A percentile compares a stretch with the other conserved stretches of the same genome.
Evolutionary conservation across 2,797 vertebrate species (phyloP).

Genomic region (Spinus olivaceus): DNA sequence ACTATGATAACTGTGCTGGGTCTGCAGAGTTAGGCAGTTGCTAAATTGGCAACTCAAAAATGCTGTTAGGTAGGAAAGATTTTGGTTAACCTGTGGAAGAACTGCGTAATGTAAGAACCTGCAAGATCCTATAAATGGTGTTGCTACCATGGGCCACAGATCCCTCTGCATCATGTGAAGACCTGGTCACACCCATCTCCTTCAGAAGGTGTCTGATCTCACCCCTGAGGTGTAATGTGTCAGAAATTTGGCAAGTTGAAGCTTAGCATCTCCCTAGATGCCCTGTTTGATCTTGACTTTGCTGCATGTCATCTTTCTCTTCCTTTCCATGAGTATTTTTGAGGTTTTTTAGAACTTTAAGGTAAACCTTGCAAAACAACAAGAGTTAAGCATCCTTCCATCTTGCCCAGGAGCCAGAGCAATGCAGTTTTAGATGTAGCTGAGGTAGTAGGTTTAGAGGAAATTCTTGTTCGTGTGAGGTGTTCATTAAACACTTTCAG

Average conservation of each 20-base stretch:
- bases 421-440: not conserved
- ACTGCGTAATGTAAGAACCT: not conserved
- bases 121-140: not conserved
- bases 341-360: not conserved
- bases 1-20: not conserved
- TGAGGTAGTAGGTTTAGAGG: not conserved
- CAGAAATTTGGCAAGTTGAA: conserved; percentile 13
- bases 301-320: not conserved
- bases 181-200: not conserved
- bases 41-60: not conserved
- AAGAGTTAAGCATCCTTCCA: not conserved
- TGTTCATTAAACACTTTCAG: not conserved
- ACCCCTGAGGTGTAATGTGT: not conserved
- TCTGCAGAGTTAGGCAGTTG: not conserved
- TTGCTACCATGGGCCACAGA: not conserved
- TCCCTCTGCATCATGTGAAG: not conserved
- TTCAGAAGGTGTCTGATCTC: not conserved
- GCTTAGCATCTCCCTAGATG: not conserved
- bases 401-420: not conserved
- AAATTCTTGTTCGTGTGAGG: not conserved
- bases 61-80: not conserved
- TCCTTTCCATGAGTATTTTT: not conserved
- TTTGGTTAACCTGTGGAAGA: not conserved
- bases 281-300: conserved; percentile 32
- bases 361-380: not conserved